Conservation (phyloP, 92 coral and sea anemone genomes). For the Epizoanthus stellaris region DNA sequence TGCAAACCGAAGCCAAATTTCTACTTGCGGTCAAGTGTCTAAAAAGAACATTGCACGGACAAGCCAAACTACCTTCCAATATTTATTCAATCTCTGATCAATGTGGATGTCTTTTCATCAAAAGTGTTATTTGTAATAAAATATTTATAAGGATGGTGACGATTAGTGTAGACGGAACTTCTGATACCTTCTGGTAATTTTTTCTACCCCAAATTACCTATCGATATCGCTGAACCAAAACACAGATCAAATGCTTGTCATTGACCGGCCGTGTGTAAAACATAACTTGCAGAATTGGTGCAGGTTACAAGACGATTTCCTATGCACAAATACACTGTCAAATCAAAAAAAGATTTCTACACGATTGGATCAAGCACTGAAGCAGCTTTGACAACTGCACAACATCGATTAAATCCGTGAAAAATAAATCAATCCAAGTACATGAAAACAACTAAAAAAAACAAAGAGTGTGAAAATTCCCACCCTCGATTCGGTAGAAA, state of each 20-base stretch:
- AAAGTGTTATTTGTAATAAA: neutral
- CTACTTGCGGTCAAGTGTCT: too few relatives aligned
- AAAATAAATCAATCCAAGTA: neutral
- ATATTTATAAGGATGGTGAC: conserved; percentile 19
- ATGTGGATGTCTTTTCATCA: neutral
- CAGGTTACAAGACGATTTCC: neutral
- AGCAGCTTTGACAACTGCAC: conserved; percentile 33
- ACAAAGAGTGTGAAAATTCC: neutral
- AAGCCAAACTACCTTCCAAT: too few relatives aligned
- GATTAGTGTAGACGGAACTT: neutral
- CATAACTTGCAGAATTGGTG: too few relatives aligned
- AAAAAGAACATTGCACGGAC: too few relatives aligned
- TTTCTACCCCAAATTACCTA: too few relatives aligned
- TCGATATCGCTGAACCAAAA: too few relatives aligned
- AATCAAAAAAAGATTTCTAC: conserved; percentile 1
- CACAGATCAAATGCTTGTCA: too few relatives aligned
- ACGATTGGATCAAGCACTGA: neutral
- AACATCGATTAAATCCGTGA: conserved; percentile 1
- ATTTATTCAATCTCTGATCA: neutral
- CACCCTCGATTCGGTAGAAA: neutral
- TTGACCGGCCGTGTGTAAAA: too few relatives aligned
- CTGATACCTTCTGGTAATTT: too few relatives aligned
- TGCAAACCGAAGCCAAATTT: too few relatives aligned
- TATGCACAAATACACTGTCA: conserved; percentile 1
- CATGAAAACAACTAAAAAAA: neutral